These are phyloP conservation scores for Campylomormyrus tamandua DNA, from an alignment of 2,113 vertebrate genomes.

Conservation along the genomic window DNA sequence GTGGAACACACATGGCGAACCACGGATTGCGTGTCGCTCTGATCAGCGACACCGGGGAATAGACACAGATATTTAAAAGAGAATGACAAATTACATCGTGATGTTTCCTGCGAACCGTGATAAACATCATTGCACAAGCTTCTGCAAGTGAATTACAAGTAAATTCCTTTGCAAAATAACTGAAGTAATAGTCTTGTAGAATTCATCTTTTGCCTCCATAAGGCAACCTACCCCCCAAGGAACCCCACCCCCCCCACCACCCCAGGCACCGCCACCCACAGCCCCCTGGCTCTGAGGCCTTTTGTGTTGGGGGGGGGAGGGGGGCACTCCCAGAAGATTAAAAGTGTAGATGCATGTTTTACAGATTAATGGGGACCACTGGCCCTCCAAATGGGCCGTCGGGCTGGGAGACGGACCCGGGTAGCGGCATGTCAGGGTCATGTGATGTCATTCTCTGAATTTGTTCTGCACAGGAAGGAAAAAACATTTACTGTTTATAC, in stretches of 20 bases:
- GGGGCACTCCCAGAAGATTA: slow-evolving; percentile 9
- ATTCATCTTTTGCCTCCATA: background rate
- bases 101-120: background rate
- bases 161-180: background rate
- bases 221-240: background rate
- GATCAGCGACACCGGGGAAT: background rate
- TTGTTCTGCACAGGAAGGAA: background rate
- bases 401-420: background rate
- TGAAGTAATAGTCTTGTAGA: background rate
- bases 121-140: background rate
- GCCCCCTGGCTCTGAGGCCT: background rate
- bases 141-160: background rate
- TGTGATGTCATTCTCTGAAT: background rate
- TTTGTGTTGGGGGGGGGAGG: background rate
- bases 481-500: background rate
- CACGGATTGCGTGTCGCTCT: too few relatives aligned
- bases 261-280: slow-evolving; percentile 7
- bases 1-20: background rate
- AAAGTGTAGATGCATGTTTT: background rate
- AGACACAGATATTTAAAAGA: background rate
- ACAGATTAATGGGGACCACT: background rate
- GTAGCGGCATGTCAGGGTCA: background rate
- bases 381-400: background rate
- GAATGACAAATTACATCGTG: background rate
- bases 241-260: background rate